phyloP scores from a whole-genome alignment of 2,797 vertebrate genomes.

The Sarcophilus harrisii region DNA sequence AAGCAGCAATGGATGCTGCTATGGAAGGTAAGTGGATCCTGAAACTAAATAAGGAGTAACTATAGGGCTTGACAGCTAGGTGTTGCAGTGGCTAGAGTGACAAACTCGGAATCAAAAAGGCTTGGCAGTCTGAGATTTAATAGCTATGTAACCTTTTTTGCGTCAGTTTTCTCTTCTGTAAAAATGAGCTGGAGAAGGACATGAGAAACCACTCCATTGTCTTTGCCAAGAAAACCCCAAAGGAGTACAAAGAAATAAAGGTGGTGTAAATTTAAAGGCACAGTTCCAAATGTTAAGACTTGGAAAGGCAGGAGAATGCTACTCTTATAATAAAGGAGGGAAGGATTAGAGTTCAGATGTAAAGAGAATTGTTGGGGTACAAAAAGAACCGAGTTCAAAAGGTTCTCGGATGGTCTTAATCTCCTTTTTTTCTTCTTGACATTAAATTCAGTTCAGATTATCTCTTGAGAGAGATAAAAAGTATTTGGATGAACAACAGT shows the following conservation, averaged over 20 bases:
- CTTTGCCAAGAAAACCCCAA: neutral
- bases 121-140: neutral
- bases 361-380: neutral
- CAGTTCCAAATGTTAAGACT: neutral
- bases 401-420: neutral
- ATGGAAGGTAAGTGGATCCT: constrained; percentile 22
- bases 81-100: neutral
- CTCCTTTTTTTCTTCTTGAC: neutral
- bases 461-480: neutral
- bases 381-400: neutral
- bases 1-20: neutral
- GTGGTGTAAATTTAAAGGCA: neutral
- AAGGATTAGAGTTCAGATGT: neutral
- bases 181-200: neutral
- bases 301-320: constrained; percentile 7
- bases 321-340: neutral
- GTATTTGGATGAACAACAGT: neutral
- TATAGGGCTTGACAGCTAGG: neutral
- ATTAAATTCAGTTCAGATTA: neutral
- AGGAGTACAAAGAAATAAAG: neutral
- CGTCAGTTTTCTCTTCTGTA: neutral
- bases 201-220: neutral
- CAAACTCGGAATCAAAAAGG: neutral
- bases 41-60: constrained; percentile 20
- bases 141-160: neutral